Percentiles rank a stretch among this genome's conserved stretches.
Conservation (phyloP, 1,140 invertebrate genomes). For the Tetragonula clypearis region DNA sequence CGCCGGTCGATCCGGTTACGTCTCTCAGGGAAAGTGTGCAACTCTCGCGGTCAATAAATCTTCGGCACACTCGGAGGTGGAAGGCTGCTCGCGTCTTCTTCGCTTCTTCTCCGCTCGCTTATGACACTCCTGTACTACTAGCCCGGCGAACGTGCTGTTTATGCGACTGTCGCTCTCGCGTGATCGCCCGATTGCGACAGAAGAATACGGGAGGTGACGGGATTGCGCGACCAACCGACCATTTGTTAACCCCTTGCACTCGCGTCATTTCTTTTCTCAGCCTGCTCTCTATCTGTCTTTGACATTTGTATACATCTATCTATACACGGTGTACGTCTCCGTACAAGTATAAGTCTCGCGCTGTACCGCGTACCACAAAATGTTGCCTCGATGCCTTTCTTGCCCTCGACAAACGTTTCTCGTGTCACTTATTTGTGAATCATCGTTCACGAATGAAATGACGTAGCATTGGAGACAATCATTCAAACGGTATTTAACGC, state of each 20-base stretch:
- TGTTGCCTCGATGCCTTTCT: too few species aligned
- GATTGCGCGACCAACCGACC: slow-evolving; percentile 27
- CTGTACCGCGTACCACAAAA: too few species aligned
- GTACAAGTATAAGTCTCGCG: too few species aligned
- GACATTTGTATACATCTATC: not conserved
- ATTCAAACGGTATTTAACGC: too few species aligned
- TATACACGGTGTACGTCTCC: not conserved
- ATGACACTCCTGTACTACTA: slow-evolving; percentile 69
- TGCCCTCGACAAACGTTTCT: too few species aligned
- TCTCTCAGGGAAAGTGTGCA: slow-evolving; percentile 69
- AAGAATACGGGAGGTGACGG: not conserved
- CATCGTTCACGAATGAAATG: too few species aligned
- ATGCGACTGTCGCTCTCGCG: slow-evolving; percentile 26
- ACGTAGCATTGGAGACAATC: too few species aligned
- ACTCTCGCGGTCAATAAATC: slow-evolving; percentile 70
- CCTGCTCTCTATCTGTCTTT: not conserved
- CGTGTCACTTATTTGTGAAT: too few species aligned
- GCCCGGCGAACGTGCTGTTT: slow-evolving; percentile 44
- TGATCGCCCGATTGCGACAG: slow-evolving; percentile 27
- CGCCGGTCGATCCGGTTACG: slow-evolving; percentile 50
- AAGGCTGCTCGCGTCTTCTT: slow-evolving; percentile 58
- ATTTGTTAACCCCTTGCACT: slow-evolving; percentile 44
- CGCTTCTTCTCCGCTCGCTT: slow-evolving; percentile 59
- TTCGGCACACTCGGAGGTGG: slow-evolving; percentile 72
- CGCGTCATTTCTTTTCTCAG: not conserved